Conservation (phyloP, 2,888 invertebrate species). For the Drosophila neonasuta region DNA sequence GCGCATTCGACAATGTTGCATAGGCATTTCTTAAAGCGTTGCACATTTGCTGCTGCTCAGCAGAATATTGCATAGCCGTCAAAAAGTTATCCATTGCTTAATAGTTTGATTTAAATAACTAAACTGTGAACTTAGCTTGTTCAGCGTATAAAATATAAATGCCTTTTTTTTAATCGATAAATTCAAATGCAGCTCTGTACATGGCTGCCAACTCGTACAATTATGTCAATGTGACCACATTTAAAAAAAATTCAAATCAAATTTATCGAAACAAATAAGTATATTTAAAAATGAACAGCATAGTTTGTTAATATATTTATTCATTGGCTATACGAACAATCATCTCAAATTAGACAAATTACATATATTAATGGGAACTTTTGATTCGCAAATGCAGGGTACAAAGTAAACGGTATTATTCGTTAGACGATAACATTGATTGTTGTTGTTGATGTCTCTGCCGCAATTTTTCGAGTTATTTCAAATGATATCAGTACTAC, state of each 20-base stretch:
- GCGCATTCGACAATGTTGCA: constrained; percentile 12
- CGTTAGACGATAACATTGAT: constrained; percentile 35
- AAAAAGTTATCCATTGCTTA: constrained; percentile 43
- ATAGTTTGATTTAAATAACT: neutral
- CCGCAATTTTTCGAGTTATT: constrained; percentile 47
- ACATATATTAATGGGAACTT: constrained; percentile 12
- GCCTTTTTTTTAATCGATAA: constrained; percentile 15
- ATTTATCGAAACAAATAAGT: neutral
- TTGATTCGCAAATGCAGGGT: constrained; percentile 4
- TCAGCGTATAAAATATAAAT: neutral
- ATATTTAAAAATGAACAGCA: neutral
- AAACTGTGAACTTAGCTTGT: neutral
- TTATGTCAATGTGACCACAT: constrained; percentile 14
- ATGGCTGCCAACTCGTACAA: constrained; percentile 13
- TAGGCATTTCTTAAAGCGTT: constrained; percentile 18
- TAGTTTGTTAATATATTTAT: no score
- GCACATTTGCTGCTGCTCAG: constrained; percentile 39
- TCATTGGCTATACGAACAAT: no score
- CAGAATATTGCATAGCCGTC: constrained; percentile 38
- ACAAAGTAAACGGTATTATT: constrained; percentile 9
- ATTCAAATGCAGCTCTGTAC: neutral
- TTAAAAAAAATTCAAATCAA: neutral
- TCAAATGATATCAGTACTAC: constrained; percentile 36
- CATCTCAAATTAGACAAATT: no score
- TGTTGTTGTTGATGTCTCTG: constrained; percentile 28